Conservation (phyloP, 2,797 vertebrate species). For the Danionella dracula region DNA sequence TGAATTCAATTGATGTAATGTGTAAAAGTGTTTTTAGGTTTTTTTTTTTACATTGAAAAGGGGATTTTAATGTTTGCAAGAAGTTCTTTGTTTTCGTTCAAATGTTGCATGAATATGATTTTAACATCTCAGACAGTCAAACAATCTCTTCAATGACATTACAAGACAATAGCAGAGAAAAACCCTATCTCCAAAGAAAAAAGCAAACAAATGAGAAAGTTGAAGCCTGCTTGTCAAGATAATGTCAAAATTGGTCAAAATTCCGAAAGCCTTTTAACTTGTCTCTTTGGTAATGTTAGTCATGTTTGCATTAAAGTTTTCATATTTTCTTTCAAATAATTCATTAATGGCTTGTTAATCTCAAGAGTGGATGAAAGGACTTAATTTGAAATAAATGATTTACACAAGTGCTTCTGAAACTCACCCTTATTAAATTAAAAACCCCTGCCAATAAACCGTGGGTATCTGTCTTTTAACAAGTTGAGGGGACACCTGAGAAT, state of each 20-base stretch:
- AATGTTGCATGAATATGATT: not conserved
- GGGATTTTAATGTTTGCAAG: not conserved
- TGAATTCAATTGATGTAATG: no score
- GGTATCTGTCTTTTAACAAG: constrained; percentile 63
- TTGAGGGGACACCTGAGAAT: constrained; percentile 65
- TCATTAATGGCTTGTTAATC: constrained; percentile 69
- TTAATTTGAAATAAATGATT: constrained; percentile 61
- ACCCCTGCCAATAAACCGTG: constrained; percentile 61
- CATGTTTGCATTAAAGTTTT: constrained; percentile 61
- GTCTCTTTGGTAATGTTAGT: constrained; percentile 60
- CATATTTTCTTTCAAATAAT: constrained; percentile 60
- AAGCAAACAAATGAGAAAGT: constrained; percentile 26
- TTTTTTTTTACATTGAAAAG: not conserved
- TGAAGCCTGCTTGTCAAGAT: constrained; percentile 51
- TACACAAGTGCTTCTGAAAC: constrained; percentile 56
- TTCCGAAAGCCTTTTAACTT: constrained; percentile 58
- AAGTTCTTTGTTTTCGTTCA: not conserved
- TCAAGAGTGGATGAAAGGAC: constrained; percentile 62
- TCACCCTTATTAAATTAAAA: constrained; percentile 64
- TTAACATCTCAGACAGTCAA: constrained; percentile 15
- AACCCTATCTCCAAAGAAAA: constrained; percentile 36
- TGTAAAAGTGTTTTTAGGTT: no score
- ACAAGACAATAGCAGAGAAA: constrained; percentile 36
- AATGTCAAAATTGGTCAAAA: constrained; percentile 55
- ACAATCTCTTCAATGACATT: constrained; percentile 22